Evolutionary conservation across 2,888 invertebrate species (phyloP).

Genomic region (Ametastegia equiseti): DNA sequence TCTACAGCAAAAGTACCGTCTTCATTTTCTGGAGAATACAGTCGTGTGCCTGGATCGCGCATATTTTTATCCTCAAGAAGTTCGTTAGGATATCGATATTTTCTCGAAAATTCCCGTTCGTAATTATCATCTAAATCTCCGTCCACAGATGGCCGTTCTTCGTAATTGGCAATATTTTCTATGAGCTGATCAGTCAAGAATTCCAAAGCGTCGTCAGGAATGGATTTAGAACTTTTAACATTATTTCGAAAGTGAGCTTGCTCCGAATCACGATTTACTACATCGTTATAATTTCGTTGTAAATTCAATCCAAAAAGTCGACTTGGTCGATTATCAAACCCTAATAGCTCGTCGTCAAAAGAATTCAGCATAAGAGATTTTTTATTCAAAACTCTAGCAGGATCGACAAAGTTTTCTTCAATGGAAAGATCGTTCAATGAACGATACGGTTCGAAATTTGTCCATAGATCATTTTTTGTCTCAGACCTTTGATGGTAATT

Average conservation of each 20-base stretch:
- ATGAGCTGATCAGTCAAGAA: conserved; percentile 13
- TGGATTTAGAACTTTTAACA: neutral
- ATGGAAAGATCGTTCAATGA: neutral
- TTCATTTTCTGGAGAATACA: conserved; percentile 9
- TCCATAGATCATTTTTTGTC: neutral
- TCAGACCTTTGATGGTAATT: neutral
- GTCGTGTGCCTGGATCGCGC: neutral
- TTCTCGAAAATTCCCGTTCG: conserved; percentile 62
- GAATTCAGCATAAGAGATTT: conserved; percentile 14
- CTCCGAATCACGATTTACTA: neutral
- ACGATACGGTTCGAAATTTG: conserved; percentile 4
- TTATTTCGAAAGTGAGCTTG: neutral
- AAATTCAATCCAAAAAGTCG: neutral
- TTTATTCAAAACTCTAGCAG: conserved; percentile 17
- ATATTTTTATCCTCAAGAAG: conserved; percentile 38
- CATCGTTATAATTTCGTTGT: conserved; percentile 10
- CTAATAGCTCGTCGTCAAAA: neutral
- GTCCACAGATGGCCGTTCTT: neutral
- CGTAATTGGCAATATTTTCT: neutral
- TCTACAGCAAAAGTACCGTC: conserved; percentile 43
- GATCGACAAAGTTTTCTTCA: neutral
- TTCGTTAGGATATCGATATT: conserved; percentile 59
- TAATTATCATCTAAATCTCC: conserved; percentile 56
- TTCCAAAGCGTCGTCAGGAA: conserved; percentile 6
- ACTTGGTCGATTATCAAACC: neutral